Evolutionary conservation across 1,140 invertebrate genomes (phyloP).

Genomic region (Euschistus heros): DNA sequence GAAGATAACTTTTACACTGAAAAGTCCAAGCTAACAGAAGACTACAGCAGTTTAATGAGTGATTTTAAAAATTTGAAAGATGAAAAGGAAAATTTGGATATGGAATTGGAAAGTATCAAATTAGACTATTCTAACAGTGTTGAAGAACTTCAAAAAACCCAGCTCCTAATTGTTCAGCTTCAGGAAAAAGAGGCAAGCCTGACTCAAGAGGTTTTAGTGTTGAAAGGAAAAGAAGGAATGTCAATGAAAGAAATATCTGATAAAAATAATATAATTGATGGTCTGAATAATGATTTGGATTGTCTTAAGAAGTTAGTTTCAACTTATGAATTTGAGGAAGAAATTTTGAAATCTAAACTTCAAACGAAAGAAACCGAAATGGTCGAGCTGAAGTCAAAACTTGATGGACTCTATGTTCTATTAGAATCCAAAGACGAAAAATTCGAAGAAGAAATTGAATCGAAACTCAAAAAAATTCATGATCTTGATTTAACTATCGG

Average conservation of each 20-base stretch:
- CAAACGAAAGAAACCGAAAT: slow-evolving; percentile 2
- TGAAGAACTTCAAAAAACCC: neutral
- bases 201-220: neutral
- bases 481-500: slow-evolving; percentile 9
- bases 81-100: neutral
- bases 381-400: neutral
- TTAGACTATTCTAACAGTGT: neutral
- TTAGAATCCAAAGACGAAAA: neutral
- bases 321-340: neutral
- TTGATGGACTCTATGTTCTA: neutral
- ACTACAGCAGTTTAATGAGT: neutral
- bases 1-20: neutral
- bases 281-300: neutral
- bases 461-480: neutral
- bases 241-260: neutral
- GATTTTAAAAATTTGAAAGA: neutral
- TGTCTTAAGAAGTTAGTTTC: neutral
- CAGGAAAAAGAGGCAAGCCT: neutral
- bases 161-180: neutral
- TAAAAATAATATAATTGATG: neutral
- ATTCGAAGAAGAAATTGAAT: neutral
- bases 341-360: neutral
- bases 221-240: neutral
- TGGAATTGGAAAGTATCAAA: neutral
- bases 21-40: neutral